A percentile compares a stretch with the other conserved stretches of the same genome.
Conservation (phyloP, 1,140 invertebrate species). For the Campoletis sonorensis region DNA sequence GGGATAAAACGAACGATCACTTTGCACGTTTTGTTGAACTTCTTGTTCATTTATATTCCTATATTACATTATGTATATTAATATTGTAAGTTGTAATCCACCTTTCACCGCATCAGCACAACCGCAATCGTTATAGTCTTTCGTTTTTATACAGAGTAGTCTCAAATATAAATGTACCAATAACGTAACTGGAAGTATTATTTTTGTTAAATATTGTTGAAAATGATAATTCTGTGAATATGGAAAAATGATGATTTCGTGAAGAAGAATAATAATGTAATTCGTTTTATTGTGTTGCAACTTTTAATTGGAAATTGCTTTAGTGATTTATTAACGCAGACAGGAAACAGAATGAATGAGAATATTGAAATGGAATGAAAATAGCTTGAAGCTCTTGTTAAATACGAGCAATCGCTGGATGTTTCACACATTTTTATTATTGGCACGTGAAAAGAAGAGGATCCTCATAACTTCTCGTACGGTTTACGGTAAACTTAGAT, state of each 20-base stretch:
- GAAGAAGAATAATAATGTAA: not conserved
- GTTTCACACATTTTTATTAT: not conserved
- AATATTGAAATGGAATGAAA: not conserved
- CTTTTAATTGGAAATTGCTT: not conserved
- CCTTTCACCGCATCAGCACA: slow-evolving; percentile 28
- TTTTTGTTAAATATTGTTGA: too few species aligned
- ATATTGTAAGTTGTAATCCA: slow-evolving; percentile 31
- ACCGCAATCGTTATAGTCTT: slow-evolving; percentile 19
- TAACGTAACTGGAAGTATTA: too few species aligned
- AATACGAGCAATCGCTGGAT: not conserved
- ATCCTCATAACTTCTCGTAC: slow-evolving; percentile 1
- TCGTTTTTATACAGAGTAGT: not conserved
- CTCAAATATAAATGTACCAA: not conserved
- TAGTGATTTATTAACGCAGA: not conserved
- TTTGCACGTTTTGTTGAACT: slow-evolving; percentile 36
- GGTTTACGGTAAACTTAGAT: slow-evolving; percentile 40
- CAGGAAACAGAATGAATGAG: not conserved
- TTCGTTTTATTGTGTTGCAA: not conserved
- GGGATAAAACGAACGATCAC: slow-evolving; percentile 13
- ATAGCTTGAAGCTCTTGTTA: not conserved
- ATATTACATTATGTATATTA: slow-evolving; percentile 37
- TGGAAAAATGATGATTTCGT: too few species aligned
- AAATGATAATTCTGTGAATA: too few species aligned
- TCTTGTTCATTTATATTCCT: slow-evolving; percentile 22
- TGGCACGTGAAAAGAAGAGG: not conserved